Percentiles rank a stretch among this genome's conserved stretches.
Conservation (phyloP, 2,888 invertebrate genomes). For the Eupithecia exiguata region DNA sequence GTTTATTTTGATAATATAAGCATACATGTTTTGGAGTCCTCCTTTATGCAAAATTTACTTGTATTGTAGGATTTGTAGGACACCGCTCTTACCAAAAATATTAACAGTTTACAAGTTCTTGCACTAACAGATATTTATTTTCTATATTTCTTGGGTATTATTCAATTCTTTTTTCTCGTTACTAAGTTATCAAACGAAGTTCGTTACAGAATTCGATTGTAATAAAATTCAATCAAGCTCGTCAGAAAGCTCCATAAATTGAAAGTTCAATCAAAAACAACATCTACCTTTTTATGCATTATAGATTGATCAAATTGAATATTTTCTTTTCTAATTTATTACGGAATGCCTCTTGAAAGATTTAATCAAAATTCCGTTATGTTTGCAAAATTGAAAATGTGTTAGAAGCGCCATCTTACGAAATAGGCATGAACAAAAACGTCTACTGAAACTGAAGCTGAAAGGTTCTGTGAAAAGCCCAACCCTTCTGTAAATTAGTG, state of each 20-base stretch:
- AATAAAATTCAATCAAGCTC: conserved; percentile 41
- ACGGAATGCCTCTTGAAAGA: not conserved
- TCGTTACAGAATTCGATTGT: conserved; percentile 38
- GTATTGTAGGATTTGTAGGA: no score
- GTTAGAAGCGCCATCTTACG: conserved; percentile 60
- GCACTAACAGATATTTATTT: no score
- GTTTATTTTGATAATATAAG: no score
- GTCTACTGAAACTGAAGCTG: conserved; percentile 55
- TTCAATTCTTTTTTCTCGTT: not conserved
- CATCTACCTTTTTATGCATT: conserved; percentile 37
- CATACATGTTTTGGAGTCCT: no score
- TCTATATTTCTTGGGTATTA: conserved; percentile 27
- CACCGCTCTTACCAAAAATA: no score
- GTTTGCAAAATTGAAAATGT: conserved; percentile 2
- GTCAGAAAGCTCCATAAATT: conserved; percentile 36
- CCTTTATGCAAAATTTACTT: no score
- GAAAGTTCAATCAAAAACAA: conserved; percentile 44
- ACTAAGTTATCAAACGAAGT: conserved; percentile 22
- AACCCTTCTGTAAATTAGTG: conserved; percentile 36
- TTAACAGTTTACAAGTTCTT: no score
- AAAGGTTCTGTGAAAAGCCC: conserved; percentile 53
- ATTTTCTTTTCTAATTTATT: conserved; percentile 27
- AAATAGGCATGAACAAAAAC: conserved; percentile 50
- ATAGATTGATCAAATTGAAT: conserved; percentile 37
- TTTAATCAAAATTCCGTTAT: conserved; percentile 33